phyloP scores from a whole-genome alignment of 2,113 vertebrate genomes.

The Trichomycterus rosablanca region DNA sequence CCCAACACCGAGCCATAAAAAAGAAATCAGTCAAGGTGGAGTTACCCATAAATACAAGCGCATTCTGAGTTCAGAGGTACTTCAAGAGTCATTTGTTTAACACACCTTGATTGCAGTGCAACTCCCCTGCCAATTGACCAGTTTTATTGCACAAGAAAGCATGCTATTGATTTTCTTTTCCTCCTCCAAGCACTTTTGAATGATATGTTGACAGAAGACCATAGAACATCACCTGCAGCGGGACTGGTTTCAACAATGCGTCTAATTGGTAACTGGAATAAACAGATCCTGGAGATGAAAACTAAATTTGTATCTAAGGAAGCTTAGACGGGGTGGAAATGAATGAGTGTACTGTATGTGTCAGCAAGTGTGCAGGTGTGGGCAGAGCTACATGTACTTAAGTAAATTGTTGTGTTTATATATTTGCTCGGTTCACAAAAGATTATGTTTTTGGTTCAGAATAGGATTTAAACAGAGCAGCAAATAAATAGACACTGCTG shows the following conservation, averaged over 20 bases:
- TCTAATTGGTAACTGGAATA: slow-evolving; percentile 55
- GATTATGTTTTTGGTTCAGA: neutral
- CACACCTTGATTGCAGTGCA: slow-evolving; percentile 39
- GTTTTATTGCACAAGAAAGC: slow-evolving; percentile 53
- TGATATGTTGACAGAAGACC: slow-evolving; percentile 45
- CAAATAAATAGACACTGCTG: too few species aligned
- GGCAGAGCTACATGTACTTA: slow-evolving; percentile 20
- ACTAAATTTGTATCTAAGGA: slow-evolving; percentile 44
- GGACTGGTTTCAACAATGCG: slow-evolving; percentile 54
- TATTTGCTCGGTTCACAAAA: neutral
- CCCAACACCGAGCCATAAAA: slow-evolving; percentile 5
- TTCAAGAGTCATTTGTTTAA: slow-evolving; percentile 46
- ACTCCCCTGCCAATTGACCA: slow-evolving; percentile 41
- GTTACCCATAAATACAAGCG: slow-evolving; percentile 20
- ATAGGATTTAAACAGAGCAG: too few species aligned
- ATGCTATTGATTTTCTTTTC: slow-evolving; percentile 49
- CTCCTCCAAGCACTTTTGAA: slow-evolving; percentile 29
- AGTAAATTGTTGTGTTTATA: neutral
- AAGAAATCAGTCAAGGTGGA: too few species aligned
- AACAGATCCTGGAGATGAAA: slow-evolving; percentile 50
- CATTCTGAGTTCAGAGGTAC: slow-evolving; percentile 15
- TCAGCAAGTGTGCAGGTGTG: slow-evolving; percentile 17
- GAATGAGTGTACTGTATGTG: neutral
- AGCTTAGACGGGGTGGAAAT: slow-evolving; percentile 19
- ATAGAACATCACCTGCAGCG: slow-evolving; percentile 48